phyloP scores from a whole-genome alignment of 2,888 invertebrate species.

The Diaprepes abbreviatus region DNA sequence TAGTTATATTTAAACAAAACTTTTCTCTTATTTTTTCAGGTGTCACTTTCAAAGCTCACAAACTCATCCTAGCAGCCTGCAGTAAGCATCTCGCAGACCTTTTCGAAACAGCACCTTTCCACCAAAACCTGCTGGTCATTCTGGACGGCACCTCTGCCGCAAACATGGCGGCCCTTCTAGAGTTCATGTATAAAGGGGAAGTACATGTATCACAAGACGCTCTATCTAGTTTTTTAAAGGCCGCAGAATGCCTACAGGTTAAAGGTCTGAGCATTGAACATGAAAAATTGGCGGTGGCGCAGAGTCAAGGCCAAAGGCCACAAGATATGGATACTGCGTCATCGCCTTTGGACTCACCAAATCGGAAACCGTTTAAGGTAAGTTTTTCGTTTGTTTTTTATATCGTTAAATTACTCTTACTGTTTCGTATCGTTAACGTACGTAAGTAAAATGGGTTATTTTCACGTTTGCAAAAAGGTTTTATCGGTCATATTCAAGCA shows the following conservation, averaged over 20 bases:
- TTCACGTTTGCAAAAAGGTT: too few relatives aligned
- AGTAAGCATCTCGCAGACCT: constrained; percentile 94
- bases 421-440: too few relatives aligned
- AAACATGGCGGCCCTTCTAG: constrained; percentile 91
- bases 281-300: constrained; percentile 75
- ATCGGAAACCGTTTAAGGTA: constrained; percentile 62
- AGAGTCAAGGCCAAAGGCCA: constrained; percentile 62
- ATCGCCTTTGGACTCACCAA: constrained; percentile 62
- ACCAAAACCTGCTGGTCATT: constrained; percentile 87
- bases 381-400: too few relatives aligned
- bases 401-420: too few relatives aligned
- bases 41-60: constrained; percentile 92
- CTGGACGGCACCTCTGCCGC: constrained; percentile 90
- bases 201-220: constrained; percentile 94
- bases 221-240: constrained; percentile 90
- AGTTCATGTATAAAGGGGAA: constrained; percentile 96
- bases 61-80: constrained; percentile 91
- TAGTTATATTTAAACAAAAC: too few relatives aligned
- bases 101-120: constrained; percentile 87
- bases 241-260: constrained; percentile 90
- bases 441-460: too few relatives aligned
- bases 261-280: constrained; percentile 85
- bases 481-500: too few relatives aligned
- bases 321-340: constrained; percentile 43
- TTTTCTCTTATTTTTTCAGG: constrained; percentile 79